These are phyloP conservation scores for Xiphophorus couchianus DNA, from an alignment of 2,113 vertebrate species.

Conservation along the genomic window DNA sequence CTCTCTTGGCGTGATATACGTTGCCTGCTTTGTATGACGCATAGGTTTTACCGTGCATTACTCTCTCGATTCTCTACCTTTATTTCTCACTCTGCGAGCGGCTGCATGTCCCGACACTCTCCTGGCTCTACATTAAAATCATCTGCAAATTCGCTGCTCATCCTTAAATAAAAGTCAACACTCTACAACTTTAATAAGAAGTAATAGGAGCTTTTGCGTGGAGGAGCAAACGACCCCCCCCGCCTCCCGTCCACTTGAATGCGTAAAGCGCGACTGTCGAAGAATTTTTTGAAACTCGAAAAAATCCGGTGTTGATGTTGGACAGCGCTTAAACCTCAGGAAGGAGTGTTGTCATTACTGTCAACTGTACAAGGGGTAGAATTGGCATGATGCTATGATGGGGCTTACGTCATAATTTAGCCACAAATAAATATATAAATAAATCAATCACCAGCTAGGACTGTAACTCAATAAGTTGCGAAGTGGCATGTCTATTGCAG, in stretches of 20 bases:
- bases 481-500: neutral
- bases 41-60: conserved; percentile 68
- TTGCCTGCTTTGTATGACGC: conserved; percentile 70
- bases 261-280: neutral
- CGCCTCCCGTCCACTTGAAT: neutral
- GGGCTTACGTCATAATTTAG: conserved; percentile 59
- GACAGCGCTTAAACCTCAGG: conserved; percentile 21
- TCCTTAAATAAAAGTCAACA: neutral
- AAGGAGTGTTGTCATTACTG: conserved; percentile 36
- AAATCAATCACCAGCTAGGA: conserved; percentile 53
- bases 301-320: neutral
- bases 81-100: conserved; percentile 11
- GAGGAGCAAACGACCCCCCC: neutral
- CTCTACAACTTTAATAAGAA: conserved; percentile 12
- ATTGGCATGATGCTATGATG: conserved; percentile 45
- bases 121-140: neutral
- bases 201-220: conserved; percentile 1
- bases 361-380: conserved; percentile 42
- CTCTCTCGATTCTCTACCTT: conserved; percentile 39
- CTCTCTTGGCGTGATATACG: conserved; percentile 45
- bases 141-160: neutral
- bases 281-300: conserved; percentile 9
- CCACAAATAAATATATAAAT: conserved; percentile 23
- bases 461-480: conserved; percentile 37
- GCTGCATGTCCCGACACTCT: neutral